Percentiles rank a stretch among this genome's conserved stretches.
Evolutionary conservation across 2,888 invertebrate genomes (phyloP).

Genomic region (Orthosia gracilis): DNA sequence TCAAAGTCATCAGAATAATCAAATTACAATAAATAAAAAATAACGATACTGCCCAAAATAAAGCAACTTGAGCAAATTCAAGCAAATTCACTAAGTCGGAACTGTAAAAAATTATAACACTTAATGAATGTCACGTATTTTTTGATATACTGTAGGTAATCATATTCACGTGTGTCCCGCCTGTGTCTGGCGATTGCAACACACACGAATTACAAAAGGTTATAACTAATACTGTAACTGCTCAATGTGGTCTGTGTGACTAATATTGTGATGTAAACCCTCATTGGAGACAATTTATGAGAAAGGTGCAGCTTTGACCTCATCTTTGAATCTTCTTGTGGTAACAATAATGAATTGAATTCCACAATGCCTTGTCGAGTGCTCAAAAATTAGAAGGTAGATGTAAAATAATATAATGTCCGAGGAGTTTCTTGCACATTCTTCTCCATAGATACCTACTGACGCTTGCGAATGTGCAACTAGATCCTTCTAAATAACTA

Average conservation of each 20-base stretch:
- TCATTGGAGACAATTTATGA: not conserved
- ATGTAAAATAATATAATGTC: too few species aligned
- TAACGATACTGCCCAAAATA: not conserved
- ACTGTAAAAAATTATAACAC: conserved; percentile 11
- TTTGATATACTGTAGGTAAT: not conserved
- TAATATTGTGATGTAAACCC: conserved; percentile 39
- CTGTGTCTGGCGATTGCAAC: conserved; percentile 16
- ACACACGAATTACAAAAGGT: conserved; percentile 43
- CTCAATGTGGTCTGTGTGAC: conserved; percentile 29
- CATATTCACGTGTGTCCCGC: conserved; percentile 5
- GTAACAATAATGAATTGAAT: too few species aligned
- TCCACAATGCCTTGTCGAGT: too few species aligned
- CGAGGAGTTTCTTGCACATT: too few species aligned
- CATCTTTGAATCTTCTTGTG: not conserved
- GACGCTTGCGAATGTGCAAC: too few species aligned
- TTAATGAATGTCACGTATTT: conserved; percentile 37
- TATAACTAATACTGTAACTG: conserved; percentile 34
- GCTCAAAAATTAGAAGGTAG: too few species aligned
- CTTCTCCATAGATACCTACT: too few species aligned
- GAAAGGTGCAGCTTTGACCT: not conserved
- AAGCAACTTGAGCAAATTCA: conserved; percentile 11
- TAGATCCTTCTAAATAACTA: too few species aligned
- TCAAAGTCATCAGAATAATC: conserved; percentile 1
- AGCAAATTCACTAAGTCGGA: not conserved
- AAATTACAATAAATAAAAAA: conserved; percentile 14